Evolutionary conservation across 2,113 vertebrate genomes (phyloP), one percentile per base, ranked within the genome.

Genomic region (Stegostoma tigrinum): DNA sequence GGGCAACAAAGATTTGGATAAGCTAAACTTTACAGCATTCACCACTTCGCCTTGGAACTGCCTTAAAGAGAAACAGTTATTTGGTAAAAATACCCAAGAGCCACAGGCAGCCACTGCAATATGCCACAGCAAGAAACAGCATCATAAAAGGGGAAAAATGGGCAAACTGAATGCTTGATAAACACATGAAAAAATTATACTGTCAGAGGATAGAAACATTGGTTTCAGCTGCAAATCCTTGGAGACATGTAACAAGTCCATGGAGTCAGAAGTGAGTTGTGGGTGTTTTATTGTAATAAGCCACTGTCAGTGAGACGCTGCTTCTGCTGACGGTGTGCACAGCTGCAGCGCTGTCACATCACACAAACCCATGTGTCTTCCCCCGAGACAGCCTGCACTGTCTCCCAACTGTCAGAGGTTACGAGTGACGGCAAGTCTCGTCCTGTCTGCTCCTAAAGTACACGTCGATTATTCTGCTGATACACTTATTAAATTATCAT

Each of bases 401-500:
- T 52, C 42, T 72, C 67, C 45, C 45, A 27, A 17, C 89, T 75
- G 94, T 95, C 24, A 30, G 42, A 52, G 89, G 61, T n/a, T 93
- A 61, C 5, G 61, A 72, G 45, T 52, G 42, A 72, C 45, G 42
- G 91, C 91, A 52, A 34, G 68, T 30, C 94, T 72, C 5, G 38
- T n/a, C 24, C 94, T 17, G 24, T 70, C 66, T 45, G 94, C 68
- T 95, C 94, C 66, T 52, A 45, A 95, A 95, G 94, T 72, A 42
- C 68, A 72, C 27, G 45, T 52, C 7, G 94, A 95, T 72, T 72
- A 72, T 72, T 72, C 70, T 42, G 5, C 94, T 72, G 61, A 52
- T 68, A 95, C 42, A 30, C 27, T 95, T 75, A 72, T 95, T 95
- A 72, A 75, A 95, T 95, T 34, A 95, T 70, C 42, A 70, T 45